Evolutionary conservation across 2,888 invertebrate species (phyloP).

Genomic region (Sylvicola cinctus): DNA sequence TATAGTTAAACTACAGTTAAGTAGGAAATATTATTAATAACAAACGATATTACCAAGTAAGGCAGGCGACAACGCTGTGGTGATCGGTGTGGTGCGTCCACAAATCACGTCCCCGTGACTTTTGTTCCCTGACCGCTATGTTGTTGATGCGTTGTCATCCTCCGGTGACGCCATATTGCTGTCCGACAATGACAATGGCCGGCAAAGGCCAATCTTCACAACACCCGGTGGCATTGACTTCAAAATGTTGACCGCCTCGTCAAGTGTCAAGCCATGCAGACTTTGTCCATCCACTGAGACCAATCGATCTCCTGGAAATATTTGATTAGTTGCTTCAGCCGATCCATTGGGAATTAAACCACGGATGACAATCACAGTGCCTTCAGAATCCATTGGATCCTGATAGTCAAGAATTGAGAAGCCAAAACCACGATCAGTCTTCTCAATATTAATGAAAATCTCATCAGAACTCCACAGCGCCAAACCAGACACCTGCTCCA

Average conservation of each 20-base stretch:
- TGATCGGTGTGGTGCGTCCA: no score
- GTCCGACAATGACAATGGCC: conserved; percentile 34
- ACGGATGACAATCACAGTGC: conserved; percentile 91
- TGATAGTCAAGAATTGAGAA: conserved; percentile 96
- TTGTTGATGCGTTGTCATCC: conserved; percentile 20
- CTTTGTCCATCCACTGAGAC: conserved; percentile 79
- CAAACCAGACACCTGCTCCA: conserved; percentile 85
- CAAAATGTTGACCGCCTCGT: conserved; percentile 86
- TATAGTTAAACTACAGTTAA: no score
- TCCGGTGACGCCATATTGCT: conserved; percentile 25
- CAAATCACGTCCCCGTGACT: no score
- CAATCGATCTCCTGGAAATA: conserved; percentile 88
- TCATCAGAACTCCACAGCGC: conserved; percentile 95
- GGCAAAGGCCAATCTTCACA: conserved; percentile 81
- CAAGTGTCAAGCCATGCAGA: conserved; percentile 78
- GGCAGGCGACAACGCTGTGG: no score
- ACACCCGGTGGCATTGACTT: conserved; percentile 83
- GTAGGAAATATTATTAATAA: no score
- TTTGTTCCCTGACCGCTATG: no score
- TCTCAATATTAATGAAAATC: conserved; percentile 74
- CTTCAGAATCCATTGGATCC: conserved; percentile 87
- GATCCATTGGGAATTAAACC: conserved; percentile 95
- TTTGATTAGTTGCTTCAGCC: conserved; percentile 85
- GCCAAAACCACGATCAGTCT: conserved; percentile 90
- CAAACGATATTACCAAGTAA: no score